A percentile compares a stretch with the other conserved stretches of the same genome.
Conservation (phyloP, 2,888 invertebrate genomes). For the Eulithis testata region DNA sequence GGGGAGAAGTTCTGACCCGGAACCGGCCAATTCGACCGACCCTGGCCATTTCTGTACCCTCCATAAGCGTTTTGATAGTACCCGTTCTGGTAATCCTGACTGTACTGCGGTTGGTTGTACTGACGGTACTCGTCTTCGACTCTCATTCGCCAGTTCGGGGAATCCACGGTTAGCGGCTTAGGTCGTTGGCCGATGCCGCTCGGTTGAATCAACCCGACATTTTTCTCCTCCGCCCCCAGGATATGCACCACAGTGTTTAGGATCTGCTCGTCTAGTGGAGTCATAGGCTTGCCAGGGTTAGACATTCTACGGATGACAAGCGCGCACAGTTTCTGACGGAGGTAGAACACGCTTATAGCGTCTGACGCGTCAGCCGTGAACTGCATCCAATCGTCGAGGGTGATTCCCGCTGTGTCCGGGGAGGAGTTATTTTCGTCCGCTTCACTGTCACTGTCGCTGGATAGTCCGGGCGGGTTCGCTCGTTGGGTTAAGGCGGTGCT, state of each 20-base stretch:
- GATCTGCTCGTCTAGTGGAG: conserved; percentile 87
- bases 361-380: conserved; percentile 88
- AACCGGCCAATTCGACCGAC: conserved; percentile 47
- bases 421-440: conserved; percentile 69
- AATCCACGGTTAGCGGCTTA: conserved; percentile 86
- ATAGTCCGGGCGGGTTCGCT: conserved; percentile 74
- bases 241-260: conserved; percentile 87
- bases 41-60: conserved; percentile 57
- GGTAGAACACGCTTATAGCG: conserved; percentile 86
- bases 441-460: conserved; percentile 78
- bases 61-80: conserved; percentile 59
- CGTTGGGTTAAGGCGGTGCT: conserved; percentile 61
- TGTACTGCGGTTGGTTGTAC: conserved; percentile 57
- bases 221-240: conserved; percentile 89
- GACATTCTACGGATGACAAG: conserved; percentile 86
- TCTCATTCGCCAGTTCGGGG: conserved; percentile 73
- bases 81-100: conserved; percentile 55
- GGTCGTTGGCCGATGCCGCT: conserved; percentile 91
- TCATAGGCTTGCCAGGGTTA: conserved; percentile 83
- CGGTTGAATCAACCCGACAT: conserved; percentile 88
- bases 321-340: conserved; percentile 90
- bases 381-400: conserved; percentile 90
- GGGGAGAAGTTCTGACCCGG: conserved; percentile 59
- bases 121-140: conserved; percentile 55
- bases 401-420: conserved; percentile 76